Conservation (phyloP, 2,113 vertebrate species). For the Prunella himalayana region DNA sequence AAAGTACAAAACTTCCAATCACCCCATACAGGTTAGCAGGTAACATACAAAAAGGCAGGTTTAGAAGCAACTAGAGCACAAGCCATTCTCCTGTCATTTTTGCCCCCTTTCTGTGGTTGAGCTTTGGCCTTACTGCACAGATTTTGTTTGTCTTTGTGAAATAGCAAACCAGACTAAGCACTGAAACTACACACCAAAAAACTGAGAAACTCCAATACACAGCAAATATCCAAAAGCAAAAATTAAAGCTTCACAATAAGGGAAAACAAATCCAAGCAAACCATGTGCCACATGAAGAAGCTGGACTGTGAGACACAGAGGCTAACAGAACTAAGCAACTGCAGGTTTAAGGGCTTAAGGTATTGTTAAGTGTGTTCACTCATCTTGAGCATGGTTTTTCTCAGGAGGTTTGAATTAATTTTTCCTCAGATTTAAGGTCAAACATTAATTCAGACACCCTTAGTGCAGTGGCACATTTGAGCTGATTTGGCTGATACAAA, state of each 20-base stretch:
- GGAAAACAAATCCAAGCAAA: not conserved
- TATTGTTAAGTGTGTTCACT: not conserved
- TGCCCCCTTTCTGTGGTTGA: not conserved
- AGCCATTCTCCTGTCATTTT: not conserved
- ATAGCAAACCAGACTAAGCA: not conserved
- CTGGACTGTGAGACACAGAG: not conserved
- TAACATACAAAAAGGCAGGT: not conserved
- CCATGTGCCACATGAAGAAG: not conserved
- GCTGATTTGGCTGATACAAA: not conserved
- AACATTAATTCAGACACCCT: not conserved
- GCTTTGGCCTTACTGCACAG: not conserved
- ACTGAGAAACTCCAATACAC: not conserved
- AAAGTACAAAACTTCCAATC: not conserved
- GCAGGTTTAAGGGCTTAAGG: not conserved
- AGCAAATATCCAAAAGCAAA: not conserved
- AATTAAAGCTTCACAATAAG: not conserved
- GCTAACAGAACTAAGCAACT: not conserved
- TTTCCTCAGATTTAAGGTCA: not conserved
- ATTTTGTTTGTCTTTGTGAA: not conserved
- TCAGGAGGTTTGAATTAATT: not conserved
- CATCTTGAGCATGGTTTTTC: not conserved
- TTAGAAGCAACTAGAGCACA: not conserved
- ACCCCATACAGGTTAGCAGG: not conserved
- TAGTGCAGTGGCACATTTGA: not conserved
- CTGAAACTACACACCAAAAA: not conserved